phyloP scores from a whole-genome alignment of 2,888 invertebrate genomes.

The Aromia moschata region DNA sequence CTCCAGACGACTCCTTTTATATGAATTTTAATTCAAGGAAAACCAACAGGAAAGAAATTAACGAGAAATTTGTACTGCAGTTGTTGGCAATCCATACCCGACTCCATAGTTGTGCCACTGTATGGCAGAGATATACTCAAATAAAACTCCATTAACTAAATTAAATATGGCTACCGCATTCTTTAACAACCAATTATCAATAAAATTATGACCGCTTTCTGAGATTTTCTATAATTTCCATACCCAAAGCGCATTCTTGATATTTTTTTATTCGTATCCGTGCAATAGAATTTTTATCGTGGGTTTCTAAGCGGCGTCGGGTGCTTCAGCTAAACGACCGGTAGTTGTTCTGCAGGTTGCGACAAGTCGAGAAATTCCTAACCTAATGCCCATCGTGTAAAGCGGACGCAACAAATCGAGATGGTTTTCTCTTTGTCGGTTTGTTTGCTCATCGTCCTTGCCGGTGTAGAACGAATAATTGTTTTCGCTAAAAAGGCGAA shows the following conservation, averaged over 20 bases:
- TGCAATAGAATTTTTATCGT: background rate
- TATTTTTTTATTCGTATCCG: background rate
- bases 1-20: too few relatives aligned
- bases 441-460: background rate
- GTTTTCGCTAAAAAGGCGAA: too few relatives aligned
- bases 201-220: background rate
- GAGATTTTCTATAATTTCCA: too few relatives aligned
- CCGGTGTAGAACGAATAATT: too few relatives aligned
- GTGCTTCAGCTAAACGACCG: background rate
- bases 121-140: too few relatives aligned
- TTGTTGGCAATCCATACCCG: too few relatives aligned
- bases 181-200: background rate
- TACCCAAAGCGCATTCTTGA: background rate
- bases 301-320: background rate
- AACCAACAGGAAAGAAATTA: too few relatives aligned
- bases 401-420: background rate
- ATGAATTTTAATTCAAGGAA: too few relatives aligned
- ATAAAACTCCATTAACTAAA: too few relatives aligned
- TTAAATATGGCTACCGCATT: background rate
- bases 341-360: conserved; percentile 12
- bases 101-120: too few relatives aligned
- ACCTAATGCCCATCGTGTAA: conserved; percentile 8
- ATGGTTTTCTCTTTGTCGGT: background rate
- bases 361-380: conserved; percentile 7
- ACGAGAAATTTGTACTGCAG: too few relatives aligned